Evolutionary conservation across 2,113 vertebrate genomes (phyloP).

Genomic region (Nanorana parkeri): DNA sequence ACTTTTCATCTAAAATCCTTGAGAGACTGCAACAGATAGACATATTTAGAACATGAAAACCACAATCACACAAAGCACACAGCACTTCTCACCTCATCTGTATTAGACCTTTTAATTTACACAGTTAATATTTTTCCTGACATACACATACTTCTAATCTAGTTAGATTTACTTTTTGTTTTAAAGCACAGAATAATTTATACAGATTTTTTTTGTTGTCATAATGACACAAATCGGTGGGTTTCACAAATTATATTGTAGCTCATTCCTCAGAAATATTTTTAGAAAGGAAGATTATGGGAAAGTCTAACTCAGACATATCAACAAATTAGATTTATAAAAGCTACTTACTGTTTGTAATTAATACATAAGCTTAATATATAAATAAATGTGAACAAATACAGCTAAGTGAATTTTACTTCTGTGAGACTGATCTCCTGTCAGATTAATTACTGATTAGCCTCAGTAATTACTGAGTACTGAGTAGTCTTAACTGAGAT

Average conservation of each 20-base stretch:
- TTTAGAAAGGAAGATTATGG: background rate
- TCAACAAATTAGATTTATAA: too few species aligned
- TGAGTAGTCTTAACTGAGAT: too few species aligned
- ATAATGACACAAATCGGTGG: conserved; percentile 17
- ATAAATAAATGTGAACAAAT: too few species aligned
- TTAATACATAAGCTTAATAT: too few species aligned
- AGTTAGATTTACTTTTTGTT: conserved; percentile 55
- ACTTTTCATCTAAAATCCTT: conserved; percentile 88
- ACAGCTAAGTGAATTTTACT: too few species aligned
- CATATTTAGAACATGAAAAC: conserved; percentile 79
- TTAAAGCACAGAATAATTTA: conserved; percentile 40
- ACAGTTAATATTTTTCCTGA: conserved; percentile 56
- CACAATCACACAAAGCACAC: conserved; percentile 76
- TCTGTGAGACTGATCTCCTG: too few species aligned
- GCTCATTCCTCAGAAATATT: too few species aligned
- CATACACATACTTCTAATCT: conserved; percentile 62
- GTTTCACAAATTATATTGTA: background rate
- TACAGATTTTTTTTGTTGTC: conserved; percentile 59
- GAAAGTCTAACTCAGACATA: background rate
- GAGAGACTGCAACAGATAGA: conserved; percentile 80
- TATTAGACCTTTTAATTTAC: conserved; percentile 65
- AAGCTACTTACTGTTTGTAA: too few species aligned
- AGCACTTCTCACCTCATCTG: conserved; percentile 68
- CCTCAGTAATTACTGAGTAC: too few species aligned
- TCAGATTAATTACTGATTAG: too few species aligned